These are phyloP conservation scores for Cephus rjabovi DNA, from an alignment of 2,888 invertebrate species.

Conservation along the genomic window DNA sequence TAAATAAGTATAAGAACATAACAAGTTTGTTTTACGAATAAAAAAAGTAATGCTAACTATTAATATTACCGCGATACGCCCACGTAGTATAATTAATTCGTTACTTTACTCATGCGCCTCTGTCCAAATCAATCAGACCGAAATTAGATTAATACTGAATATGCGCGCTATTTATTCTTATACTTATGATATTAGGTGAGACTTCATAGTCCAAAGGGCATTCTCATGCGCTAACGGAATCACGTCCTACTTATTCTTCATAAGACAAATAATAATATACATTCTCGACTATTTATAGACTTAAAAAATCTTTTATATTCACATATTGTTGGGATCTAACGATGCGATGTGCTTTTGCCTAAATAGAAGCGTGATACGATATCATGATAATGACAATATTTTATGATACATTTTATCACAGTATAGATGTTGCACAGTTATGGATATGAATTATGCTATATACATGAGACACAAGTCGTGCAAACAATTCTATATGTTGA, in stretches of 20 bases:
- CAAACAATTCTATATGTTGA: background rate
- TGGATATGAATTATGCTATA: background rate
- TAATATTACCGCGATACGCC: background rate
- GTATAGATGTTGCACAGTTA: background rate
- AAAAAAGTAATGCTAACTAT: background rate
- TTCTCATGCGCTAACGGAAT: background rate
- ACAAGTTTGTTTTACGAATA: background rate
- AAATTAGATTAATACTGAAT: background rate
- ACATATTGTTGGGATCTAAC: background rate
- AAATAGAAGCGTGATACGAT: background rate
- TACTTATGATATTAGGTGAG: background rate
- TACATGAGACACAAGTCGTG: background rate
- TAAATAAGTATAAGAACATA: background rate
- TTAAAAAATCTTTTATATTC: background rate
- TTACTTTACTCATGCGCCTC: background rate
- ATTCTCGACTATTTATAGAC: background rate
- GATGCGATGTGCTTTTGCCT: background rate
- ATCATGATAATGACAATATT: background rate
- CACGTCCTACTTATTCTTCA: background rate
- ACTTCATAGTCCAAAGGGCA: background rate
- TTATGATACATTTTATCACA: background rate
- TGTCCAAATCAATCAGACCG: background rate
- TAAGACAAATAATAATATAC: background rate
- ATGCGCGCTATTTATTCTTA: background rate
- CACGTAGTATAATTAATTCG: background rate